A percentile compares a stretch with the other conserved stretches of the same genome.
Conservation (phyloP, 37 sponge, comb jelly and placozoan species). For the Diacarnus erythraeanus region DNA sequence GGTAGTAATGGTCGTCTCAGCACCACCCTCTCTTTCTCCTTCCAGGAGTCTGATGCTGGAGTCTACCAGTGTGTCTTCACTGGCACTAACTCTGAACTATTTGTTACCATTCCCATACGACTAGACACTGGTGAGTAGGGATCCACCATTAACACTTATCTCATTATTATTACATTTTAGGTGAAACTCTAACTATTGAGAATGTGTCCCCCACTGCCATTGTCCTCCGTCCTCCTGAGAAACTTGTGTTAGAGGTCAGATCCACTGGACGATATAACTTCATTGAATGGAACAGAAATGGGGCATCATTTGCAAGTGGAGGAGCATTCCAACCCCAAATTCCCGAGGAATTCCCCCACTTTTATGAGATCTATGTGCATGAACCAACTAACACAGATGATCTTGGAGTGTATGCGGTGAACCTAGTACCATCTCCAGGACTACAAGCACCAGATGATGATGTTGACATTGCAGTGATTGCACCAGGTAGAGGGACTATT, state of each 20-base stretch:
- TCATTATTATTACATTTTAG: not conserved
- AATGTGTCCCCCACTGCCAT: slow-evolving; percentile 28
- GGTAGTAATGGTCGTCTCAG: not conserved
- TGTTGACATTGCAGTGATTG: slow-evolving; percentile 5
- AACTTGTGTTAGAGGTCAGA: slow-evolving; percentile 29
- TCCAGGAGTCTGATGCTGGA: slow-evolving; percentile 26
- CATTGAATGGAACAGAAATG: slow-evolving; percentile 18
- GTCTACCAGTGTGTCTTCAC: slow-evolving; percentile 52
- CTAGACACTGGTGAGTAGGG: slow-evolving; percentile 36
- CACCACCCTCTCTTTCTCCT: slow-evolving; percentile 9
- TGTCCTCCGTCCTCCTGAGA: slow-evolving; percentile 37
- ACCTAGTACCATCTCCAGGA: no score
- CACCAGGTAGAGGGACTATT: slow-evolving; percentile 6
- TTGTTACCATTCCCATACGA: slow-evolving; percentile 20
- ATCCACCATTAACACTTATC: not conserved
- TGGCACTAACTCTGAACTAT: slow-evolving; percentile 11
- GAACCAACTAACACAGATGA: slow-evolving; percentile 16
- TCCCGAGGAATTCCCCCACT: slow-evolving; percentile 5
- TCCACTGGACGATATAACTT: slow-evolving; percentile 26
- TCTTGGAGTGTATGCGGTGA: slow-evolving; percentile 20
- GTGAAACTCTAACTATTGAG: not conserved
- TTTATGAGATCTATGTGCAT: slow-evolving; percentile 35
- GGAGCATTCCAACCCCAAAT: no score
- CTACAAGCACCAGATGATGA: not conserved
- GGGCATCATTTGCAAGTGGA: no score